These are phyloP conservation scores for Calidris pygmaea DNA, from an alignment of 2,113 vertebrate species.

Conservation along the genomic window DNA sequence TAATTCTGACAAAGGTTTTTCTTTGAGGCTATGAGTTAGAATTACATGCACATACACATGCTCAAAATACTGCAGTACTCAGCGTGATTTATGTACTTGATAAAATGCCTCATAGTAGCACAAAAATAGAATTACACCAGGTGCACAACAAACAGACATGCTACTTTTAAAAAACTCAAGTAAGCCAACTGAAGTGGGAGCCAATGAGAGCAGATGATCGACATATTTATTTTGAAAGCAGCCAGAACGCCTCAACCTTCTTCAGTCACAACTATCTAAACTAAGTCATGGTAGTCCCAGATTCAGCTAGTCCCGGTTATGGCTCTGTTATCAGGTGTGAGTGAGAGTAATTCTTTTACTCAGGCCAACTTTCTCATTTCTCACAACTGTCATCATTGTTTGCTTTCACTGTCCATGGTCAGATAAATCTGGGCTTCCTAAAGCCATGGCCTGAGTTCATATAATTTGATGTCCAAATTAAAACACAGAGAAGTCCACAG, in stretches of 20 bases:
- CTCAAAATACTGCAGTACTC: constrained; percentile 24
- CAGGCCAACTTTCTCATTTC: neutral
- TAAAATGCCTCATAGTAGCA: constrained; percentile 39
- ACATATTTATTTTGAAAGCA: constrained; percentile 60
- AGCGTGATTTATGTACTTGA: constrained; percentile 34
- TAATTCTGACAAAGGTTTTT: constrained; percentile 36
- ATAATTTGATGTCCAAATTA: neutral
- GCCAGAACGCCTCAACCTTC: constrained; percentile 39
- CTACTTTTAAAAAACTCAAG: constrained; percentile 17
- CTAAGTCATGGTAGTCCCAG: neutral
- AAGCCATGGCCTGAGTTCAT: neutral
- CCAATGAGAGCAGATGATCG: constrained; percentile 42
- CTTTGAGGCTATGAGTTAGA: constrained; percentile 25
- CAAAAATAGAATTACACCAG: constrained; percentile 45
- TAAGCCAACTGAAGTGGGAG: constrained; percentile 18
- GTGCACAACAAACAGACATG: constrained; percentile 9
- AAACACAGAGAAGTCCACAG: neutral
- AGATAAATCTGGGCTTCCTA: neutral
- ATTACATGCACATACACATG: neutral
- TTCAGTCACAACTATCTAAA: constrained; percentile 32
- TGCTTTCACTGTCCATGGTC: neutral
- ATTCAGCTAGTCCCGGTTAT: neutral
- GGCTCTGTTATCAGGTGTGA: neutral
- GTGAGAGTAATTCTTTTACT: neutral
- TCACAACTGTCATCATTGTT: neutral